These are phyloP conservation scores for Chlamydotis undulata DNA, from an alignment of 2,113 vertebrate genomes.

Conservation along the genomic window DNA sequence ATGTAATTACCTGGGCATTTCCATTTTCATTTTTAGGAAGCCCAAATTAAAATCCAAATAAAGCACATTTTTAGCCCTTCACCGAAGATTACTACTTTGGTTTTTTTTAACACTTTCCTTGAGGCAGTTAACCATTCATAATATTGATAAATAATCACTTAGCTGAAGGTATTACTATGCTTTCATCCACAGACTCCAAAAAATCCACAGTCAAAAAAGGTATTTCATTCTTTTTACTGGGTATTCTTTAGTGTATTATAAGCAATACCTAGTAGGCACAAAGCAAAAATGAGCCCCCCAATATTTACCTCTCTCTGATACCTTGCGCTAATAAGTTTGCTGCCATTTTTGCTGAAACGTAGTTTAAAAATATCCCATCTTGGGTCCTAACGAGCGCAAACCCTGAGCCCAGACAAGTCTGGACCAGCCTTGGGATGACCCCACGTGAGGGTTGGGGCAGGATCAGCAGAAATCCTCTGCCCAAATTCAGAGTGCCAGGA, in stretches of 20 bases:
- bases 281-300: background rate
- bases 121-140: background rate
- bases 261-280: background rate
- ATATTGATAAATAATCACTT: background rate
- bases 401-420: background rate
- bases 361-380: background rate
- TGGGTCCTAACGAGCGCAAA: background rate
- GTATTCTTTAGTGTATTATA: background rate
- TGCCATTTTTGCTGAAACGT: background rate
- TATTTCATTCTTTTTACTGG: background rate
- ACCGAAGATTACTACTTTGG: background rate
- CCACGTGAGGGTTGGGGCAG: rapidly evolving
- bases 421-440: background rate
- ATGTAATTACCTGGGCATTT: background rate
- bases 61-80: background rate
- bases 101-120: background rate
- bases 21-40: background rate
- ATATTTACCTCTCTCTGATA: background rate
- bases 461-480: background rate
- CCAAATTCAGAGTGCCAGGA: background rate
- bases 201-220: background rate
- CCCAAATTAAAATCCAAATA: background rate
- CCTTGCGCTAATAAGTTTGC: background rate
- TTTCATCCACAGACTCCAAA: background rate
- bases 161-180: background rate